Evolutionary conservation across 2,888 invertebrate genomes (phyloP), one percentile per base, ranked within the genome.

Genomic region (Ectemnius cavifrons): DNA sequence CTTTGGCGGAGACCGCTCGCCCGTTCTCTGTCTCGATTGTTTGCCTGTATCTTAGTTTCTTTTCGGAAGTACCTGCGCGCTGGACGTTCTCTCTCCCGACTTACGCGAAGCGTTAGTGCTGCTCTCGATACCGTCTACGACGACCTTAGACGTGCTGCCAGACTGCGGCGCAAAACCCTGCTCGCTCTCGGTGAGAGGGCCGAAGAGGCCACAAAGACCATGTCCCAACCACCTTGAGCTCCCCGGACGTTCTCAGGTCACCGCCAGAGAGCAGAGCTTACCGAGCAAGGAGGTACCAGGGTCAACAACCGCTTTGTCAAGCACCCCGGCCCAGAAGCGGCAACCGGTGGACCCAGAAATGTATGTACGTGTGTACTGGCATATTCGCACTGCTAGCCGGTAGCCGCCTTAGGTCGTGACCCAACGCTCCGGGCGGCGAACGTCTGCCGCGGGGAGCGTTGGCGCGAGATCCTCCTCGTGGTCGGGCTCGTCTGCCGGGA

Each of bases 1-100:
- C 74, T 75, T 71, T 75, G 78, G 77, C 79, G 78, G 78, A 80
- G 74, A 75, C 75, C 71, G 67, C 70, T 70, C 73, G 63, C 74
- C 71, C 70, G 61, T 64, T 67, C 64, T 72, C 72, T 64, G 57
- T 64, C 20, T 67, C 71, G 58, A 58, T 67, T 56, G 2, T 63
- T 49, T n/a, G n/a, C 46, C 67, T 63, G 23, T 37, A 8, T 37
- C 23, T 23, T 23, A 23, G 23, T 37, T 37, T 37, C 11, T 37
- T 59, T 37, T 37, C 62, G 56, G 56, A 56, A 64, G 64, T 57
- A 56, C 16, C 64, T 56, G 56, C 64, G 37, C 52, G 37, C 64
- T 56, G 49, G 63, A 27, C 28, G 16, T 46, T 56, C 46, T 13
- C n/a, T 61, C 56, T 37, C 18, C 46, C 59, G 46, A 56, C 37